phyloP scores from a whole-genome alignment of 1,140 invertebrate species.

The Aphelenchoides fujianensis region DNA sequence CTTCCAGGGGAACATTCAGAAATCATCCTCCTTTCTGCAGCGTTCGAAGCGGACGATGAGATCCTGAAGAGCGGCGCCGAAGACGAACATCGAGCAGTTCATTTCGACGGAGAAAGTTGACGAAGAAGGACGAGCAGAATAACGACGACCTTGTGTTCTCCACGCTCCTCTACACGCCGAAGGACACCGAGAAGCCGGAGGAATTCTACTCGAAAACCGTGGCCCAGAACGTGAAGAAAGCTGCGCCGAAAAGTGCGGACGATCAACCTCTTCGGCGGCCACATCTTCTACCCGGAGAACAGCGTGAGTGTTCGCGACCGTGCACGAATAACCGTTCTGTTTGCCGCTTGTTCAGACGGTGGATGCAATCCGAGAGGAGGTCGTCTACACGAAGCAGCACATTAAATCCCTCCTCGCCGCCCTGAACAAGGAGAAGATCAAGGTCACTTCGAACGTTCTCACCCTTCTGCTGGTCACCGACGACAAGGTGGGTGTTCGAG shows the following conservation, averaged over 20 bases:
- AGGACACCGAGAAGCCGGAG: not conserved
- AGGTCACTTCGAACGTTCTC: not conserved
- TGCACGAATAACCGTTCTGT: not conserved
- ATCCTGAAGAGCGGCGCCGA: not conserved
- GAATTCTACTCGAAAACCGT: slow-evolving; percentile 2
- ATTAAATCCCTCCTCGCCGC: not conserved
- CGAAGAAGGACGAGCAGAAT: not conserved
- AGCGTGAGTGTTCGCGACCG: not conserved
- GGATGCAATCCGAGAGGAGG: slow-evolving; percentile 2
- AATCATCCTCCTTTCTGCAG: not conserved
- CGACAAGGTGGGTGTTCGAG: not conserved
- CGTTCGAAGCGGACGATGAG: not conserved
- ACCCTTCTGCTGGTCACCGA: not conserved
- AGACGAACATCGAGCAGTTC: slow-evolving; percentile 9
- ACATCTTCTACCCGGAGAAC: not conserved
- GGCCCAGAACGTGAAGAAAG: slow-evolving; percentile 9
- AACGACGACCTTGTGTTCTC: not conserved
- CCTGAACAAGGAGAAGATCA: not conserved
- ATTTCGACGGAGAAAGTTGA: not conserved
- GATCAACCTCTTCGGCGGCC: not conserved
- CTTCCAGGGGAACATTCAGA: not conserved
- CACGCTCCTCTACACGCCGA: not conserved
- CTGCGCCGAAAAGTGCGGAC: not conserved
- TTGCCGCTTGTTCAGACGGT: not conserved
- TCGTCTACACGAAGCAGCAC: not conserved